Base-by-base conservation (phyloP, 1,140 invertebrate genomes). In the Tetramorium alpestre region DNA sequence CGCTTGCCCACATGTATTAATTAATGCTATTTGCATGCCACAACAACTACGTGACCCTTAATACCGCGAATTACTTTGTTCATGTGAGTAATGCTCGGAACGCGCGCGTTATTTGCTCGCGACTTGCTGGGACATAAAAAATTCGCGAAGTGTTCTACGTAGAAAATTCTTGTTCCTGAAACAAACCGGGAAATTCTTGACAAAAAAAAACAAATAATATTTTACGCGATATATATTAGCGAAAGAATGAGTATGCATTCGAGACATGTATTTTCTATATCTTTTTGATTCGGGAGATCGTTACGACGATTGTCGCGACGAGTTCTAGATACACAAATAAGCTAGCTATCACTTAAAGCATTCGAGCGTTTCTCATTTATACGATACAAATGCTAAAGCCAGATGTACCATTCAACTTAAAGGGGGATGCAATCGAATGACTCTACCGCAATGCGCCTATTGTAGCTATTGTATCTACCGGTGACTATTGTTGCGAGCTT, bases 391-490 rank as follows among this genome's bases (percentile, higher is more conserved):
- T n/a, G 33, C 16, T 51, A 54, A 47, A 86, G 49, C 85, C 77
- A 85, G 72, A 72, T 73, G 41, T 8, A 28, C 18, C 25, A 10
- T 62, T 58, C 0, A 25, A 72, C 58, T 65, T 51, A 65, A 88
- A 64, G 51, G 49, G 22, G 11, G 44, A 67, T 18, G 73, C 33
- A 76, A 76, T 67, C 25, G 81, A 47, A 44, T 51, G 47, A n/a
- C 4, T 47, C 10, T n/a, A 13, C 28, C 51, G 82, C 73, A 22
- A 7, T 67, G 44, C 18, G 41, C 28, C 41, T 25, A 78, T 89
- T 88, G 87, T 89, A 6, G 11, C 11, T 28, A 56, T 89, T 75
- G 58, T 88, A 49, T 75, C n/a, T 28, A 16, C 0, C 41, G 22
- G 7, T n/a, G 33, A 4, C 58, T 28, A 88, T 88, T 75, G 81